These are phyloP conservation scores for Fratercula arctica DNA, from an alignment of 2,797 vertebrate species.

Conservation along the genomic window DNA sequence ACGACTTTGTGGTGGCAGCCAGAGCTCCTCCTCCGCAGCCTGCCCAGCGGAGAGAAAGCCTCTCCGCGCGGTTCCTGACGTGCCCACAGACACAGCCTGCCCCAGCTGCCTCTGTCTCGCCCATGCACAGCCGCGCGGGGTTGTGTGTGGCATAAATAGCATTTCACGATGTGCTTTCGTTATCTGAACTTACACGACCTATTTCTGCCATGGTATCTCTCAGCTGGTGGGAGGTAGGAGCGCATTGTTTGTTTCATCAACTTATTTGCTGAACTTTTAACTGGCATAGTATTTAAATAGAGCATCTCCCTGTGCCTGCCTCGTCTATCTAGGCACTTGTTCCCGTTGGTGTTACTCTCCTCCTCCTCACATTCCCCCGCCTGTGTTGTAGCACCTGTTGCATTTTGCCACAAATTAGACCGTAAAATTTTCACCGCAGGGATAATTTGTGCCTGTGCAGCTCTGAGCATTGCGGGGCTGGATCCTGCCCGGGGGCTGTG, in stretches of 20 bases:
- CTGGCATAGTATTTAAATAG: not conserved
- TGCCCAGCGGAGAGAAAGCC: not conserved
- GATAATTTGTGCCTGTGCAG: not conserved
- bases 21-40: not conserved
- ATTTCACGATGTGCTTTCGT: accelerated
- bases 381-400: constrained; percentile 14
- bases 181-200: not conserved
- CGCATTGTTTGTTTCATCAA: not conserved
- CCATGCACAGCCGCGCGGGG: not conserved
- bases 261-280: not conserved
- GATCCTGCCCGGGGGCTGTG: accelerated
- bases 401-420: not conserved
- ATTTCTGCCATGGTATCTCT: not conserved
- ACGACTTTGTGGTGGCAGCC: not conserved
- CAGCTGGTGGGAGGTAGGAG: not conserved
- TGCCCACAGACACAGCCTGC: not conserved
- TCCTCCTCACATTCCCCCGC: constrained; percentile 12
- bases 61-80: accelerated
- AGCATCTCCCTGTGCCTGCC: not conserved
- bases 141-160: not conserved
- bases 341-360: not conserved
- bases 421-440: not conserved
- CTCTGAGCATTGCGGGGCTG: not conserved
- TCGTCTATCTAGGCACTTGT: not conserved
- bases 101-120: not conserved